Conservation (phyloP, 2,797 vertebrate species). For the Tenualosa thibaudeaui region DNA sequence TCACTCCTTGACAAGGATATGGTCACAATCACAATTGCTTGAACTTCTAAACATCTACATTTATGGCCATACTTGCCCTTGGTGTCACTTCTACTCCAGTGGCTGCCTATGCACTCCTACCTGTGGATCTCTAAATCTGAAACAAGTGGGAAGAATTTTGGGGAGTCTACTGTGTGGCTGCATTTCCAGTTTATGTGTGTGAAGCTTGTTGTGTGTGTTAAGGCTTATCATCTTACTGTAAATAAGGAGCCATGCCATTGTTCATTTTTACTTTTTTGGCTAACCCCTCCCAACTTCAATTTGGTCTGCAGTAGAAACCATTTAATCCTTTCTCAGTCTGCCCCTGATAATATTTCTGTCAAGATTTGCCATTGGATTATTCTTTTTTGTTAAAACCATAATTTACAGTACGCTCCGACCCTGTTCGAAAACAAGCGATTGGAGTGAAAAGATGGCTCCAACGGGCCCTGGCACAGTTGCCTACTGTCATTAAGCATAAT, state of each 20-base stretch:
- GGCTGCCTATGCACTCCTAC: too few relatives aligned
- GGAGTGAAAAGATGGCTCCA: background rate
- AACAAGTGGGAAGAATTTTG: too few relatives aligned
- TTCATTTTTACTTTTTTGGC: background rate
- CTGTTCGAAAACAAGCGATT: background rate
- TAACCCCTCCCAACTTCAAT: background rate
- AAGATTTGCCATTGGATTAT: background rate
- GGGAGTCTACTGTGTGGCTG: background rate
- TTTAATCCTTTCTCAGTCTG: background rate
- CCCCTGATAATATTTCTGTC: background rate
- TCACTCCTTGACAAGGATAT: too few relatives aligned
- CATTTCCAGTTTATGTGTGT: background rate
- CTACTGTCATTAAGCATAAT: background rate
- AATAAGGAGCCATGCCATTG: background rate
- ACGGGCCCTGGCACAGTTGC: background rate
- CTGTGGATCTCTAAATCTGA: too few relatives aligned
- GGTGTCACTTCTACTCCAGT: too few relatives aligned
- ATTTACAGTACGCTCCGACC: background rate
- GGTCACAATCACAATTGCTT: too few relatives aligned
- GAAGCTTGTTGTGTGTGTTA: background rate
- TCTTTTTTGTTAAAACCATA: background rate
- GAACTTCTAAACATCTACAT: too few relatives aligned
- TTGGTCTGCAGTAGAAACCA: background rate
- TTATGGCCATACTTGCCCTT: too few relatives aligned
- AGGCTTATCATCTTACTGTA: background rate